Evolutionary conservation across 2,797 vertebrate species (phyloP), one percentile per base, ranked within the genome.

Genomic region (Sebastes reedi): DNA sequence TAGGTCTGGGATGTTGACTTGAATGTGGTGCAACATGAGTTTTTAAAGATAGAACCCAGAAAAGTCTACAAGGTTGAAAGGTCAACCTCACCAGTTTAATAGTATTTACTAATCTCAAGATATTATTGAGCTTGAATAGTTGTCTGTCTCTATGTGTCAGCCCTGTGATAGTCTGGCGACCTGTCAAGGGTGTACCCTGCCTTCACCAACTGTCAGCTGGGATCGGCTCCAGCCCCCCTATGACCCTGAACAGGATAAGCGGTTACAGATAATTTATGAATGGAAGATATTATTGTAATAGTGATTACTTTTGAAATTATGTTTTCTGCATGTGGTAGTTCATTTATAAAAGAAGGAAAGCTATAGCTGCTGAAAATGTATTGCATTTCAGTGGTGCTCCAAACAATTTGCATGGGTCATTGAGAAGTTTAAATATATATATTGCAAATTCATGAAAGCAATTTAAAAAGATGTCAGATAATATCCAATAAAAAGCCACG

Each of bases 371-470:
- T 50, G 64, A 90, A 92, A 82, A 76, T 89, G 2, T 60, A 55
- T 89, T 89, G 82, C 72, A 78, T 65, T 58, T 74, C 62, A 77
- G 66, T 86, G 59, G 58, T 64, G 72, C 83, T 86, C 86, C 90
- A 67, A 91, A 82, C 16, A 88, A 84, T 83, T 86, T 80, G 87
- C 78, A 73, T 32, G 72, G 10, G 22, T 87, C 58, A 89, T 71
- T 85, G 67, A 84, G 67, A 39, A 20, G n/a, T 65, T 90, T 59
- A 88, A 90, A 83, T 81, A 92, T 90, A 36, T 36, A 36, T 36
- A 79, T 72, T 76, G 66, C 32, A 81, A 52, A 32, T 55, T 52
- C 4, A 20, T 30, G 6, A 46, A 32, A 24, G 5, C 6, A 52
- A 29, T 61, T 34, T 18, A 54, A 54, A 20, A 25, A 25, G 6